Conservation (phyloP, 2,113 vertebrate genomes). For the Caracal caracal region DNA sequence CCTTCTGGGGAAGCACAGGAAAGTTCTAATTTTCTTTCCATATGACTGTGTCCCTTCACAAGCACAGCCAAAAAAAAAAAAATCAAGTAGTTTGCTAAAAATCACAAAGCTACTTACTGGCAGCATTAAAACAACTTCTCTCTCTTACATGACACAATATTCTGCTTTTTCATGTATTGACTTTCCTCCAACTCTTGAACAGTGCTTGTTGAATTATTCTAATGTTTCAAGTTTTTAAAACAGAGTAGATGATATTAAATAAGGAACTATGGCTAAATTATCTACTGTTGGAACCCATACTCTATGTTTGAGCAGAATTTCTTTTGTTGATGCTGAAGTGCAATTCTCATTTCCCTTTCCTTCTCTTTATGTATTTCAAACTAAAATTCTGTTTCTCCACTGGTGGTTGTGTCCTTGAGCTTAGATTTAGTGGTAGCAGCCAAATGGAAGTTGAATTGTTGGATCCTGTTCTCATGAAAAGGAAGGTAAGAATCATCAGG, state of each 20-base stretch:
- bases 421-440: background rate
- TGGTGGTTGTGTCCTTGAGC: background rate
- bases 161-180: background rate
- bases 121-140: background rate
- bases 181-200: background rate
- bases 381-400: background rate
- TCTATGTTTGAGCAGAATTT: background rate
- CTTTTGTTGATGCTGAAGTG: background rate
- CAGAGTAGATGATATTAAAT: background rate
- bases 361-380: background rate
- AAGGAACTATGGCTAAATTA: background rate
- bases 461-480: background rate
- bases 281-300: background rate
- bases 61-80: background rate
- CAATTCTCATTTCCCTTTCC: background rate
- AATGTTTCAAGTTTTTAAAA: background rate
- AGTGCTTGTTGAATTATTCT: background rate
- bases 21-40: background rate
- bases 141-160: background rate
- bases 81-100: background rate
- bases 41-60: background rate
- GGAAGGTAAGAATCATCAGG: background rate
- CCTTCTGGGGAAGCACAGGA: background rate
- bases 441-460: background rate
- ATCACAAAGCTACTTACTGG: background rate